Evolutionary conservation across 1,140 invertebrate species (phyloP).

Genomic region (Scaptomyza hsui): DNA sequence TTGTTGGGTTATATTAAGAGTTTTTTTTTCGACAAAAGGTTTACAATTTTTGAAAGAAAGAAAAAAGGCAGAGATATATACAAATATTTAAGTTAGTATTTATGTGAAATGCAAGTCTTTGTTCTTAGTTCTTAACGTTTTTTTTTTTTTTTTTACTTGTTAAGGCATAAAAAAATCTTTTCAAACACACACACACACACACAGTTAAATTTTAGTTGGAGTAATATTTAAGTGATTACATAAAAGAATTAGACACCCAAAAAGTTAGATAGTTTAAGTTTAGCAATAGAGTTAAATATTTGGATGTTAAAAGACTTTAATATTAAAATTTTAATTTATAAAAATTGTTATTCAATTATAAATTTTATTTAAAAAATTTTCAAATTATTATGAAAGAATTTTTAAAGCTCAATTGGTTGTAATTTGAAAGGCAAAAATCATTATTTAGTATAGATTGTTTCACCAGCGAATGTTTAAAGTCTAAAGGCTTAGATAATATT

Average conservation of each 20-base stretch:
- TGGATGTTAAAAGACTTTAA: constrained; percentile 35
- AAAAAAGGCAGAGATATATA: constrained; percentile 80
- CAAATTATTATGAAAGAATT: constrained; percentile 23
- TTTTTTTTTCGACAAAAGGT: constrained; percentile 42
- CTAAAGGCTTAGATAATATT: too few species aligned
- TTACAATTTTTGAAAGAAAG: constrained; percentile 74
- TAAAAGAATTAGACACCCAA: constrained; percentile 63
- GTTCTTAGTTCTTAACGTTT: constrained; percentile 47
- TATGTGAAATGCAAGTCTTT: constrained; percentile 55
- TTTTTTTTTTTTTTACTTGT: constrained; percentile 22
- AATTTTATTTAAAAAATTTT: constrained; percentile 33
- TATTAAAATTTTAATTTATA: constrained; percentile 32
- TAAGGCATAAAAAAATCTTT: constrained; percentile 44
- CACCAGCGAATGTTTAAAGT: not conserved
- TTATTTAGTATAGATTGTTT: constrained; percentile 23
- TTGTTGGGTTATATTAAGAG: constrained; percentile 28
- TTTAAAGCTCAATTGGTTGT: constrained; percentile 34
- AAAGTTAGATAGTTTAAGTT: constrained; percentile 53
- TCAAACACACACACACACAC: constrained; percentile 65
- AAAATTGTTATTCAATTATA: constrained; percentile 21
- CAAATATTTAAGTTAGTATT: constrained; percentile 77
- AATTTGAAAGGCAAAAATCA: constrained; percentile 7
- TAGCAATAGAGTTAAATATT: constrained; percentile 45
- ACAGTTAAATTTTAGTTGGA: constrained; percentile 63
- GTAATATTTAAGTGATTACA: constrained; percentile 38